Percentiles rank a stretch among this genome's conserved stretches.
Evolutionary conservation across 1,140 invertebrate species (phyloP).

Genomic region (Heliothis subflexa): DNA sequence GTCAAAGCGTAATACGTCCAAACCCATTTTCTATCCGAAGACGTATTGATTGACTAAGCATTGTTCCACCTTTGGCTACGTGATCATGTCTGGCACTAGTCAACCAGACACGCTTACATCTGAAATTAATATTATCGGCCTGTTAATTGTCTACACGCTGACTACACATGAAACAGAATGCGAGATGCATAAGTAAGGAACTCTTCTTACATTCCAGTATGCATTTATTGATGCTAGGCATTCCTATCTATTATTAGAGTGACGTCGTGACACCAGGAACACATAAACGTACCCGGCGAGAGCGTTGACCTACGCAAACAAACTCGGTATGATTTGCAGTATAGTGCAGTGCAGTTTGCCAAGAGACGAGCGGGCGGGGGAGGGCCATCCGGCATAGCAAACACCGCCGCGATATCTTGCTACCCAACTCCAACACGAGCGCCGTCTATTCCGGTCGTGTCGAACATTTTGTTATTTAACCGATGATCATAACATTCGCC

Average conservation of each 20-base stretch:
- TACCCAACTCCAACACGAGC: slow-evolving; percentile 58
- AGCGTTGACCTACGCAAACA: slow-evolving; percentile 83
- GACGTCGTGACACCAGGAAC: slow-evolving; percentile 84
- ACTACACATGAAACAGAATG: slow-evolving; percentile 58
- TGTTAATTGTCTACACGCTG: slow-evolving; percentile 51
- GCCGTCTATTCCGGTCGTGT: slow-evolving; percentile 61
- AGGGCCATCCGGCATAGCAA: slow-evolving; percentile 71
- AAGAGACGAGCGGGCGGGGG: slow-evolving; percentile 74
- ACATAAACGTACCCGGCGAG: slow-evolving; percentile 80
- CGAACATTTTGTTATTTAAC: slow-evolving; percentile 55
- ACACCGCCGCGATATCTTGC: slow-evolving; percentile 68
- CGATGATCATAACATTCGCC: slow-evolving; percentile 50
- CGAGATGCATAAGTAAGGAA: slow-evolving; percentile 64
- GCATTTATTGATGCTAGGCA: slow-evolving; percentile 75
- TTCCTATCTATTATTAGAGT: slow-evolving; percentile 85
- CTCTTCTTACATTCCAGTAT: slow-evolving; percentile 71
- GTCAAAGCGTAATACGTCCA: slow-evolving; percentile 55
- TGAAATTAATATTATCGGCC: slow-evolving; percentile 37
- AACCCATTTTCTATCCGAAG: slow-evolving; percentile 48
- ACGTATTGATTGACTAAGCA: slow-evolving; percentile 48
- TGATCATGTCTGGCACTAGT: slow-evolving; percentile 19
- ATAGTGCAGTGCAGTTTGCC: slow-evolving; percentile 81
- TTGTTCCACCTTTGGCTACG: slow-evolving; percentile 56
- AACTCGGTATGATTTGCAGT: slow-evolving; percentile 83
- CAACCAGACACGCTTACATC: slow-evolving; percentile 10